Evolutionary conservation across 2,113 vertebrate species (phyloP).

Genomic region (Donacobius atricapilla): DNA sequence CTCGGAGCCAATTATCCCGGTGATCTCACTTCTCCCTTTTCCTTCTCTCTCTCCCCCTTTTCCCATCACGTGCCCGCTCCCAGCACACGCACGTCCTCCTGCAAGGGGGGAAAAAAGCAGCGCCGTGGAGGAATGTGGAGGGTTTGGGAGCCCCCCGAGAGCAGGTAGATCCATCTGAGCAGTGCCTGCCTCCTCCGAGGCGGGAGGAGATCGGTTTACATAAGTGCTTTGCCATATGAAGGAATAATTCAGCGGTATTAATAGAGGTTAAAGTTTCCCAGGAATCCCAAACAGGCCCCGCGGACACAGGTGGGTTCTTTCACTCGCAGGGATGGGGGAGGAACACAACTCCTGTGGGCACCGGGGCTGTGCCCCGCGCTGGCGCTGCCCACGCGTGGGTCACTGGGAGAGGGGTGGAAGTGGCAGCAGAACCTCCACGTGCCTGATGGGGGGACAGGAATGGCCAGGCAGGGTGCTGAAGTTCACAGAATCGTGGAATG

Average conservation of each 20-base stretch:
- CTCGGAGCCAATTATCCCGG: background rate
- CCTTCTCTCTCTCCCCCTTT: background rate
- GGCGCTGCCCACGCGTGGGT: background rate
- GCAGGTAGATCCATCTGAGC: conserved; percentile 81
- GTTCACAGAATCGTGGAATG: accelerated
- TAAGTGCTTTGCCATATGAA: conserved; percentile 89
- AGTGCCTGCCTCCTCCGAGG: conserved; percentile 63
- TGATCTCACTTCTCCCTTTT: conserved; percentile 4
- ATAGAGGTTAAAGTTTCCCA: conserved; percentile 91
- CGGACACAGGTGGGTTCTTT: conserved; percentile 91
- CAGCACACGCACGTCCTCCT: conserved; percentile 15
- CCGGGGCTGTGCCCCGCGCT: conserved; percentile 74
- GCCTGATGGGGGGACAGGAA: background rate
- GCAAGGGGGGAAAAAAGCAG: background rate
- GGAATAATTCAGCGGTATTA: conserved; percentile 91
- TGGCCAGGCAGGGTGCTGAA: background rate
- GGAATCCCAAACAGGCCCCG: conserved; percentile 77
- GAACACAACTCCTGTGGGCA: conserved; percentile 77
- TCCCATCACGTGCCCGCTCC: background rate
- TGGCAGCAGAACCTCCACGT: accelerated
- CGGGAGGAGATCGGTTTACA: conserved; percentile 79
- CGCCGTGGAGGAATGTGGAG: background rate
- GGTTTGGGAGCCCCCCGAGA: conserved; percentile 15
- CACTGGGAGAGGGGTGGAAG: background rate
- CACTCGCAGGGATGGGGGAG: conserved; percentile 80